Evolutionary conservation across 2,888 invertebrate genomes (phyloP), one percentile per base, ranked within the genome.

Genomic region (Metopia argyrocephala): DNA sequence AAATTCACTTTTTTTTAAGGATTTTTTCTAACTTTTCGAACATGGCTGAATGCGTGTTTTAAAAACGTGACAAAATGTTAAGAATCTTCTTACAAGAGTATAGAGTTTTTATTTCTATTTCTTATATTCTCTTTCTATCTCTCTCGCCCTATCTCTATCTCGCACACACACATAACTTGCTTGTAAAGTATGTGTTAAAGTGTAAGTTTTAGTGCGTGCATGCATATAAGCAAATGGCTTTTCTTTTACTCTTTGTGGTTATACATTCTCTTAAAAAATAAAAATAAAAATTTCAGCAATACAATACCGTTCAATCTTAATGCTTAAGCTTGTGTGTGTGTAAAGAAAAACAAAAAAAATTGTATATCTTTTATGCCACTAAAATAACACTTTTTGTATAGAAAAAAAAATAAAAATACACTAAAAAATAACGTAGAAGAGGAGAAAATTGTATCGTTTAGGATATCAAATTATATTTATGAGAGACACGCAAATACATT

Each of bases 11-110:
- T 48, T 20, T 21, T 66, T 59, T 23, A 69, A 69, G 28, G 31
- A 38, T 50, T 28, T 21, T 2, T 21, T 59, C 9, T 20, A 59
- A 61, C 78, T 59, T 66, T 52, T 71, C 65, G 70, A 45, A 71
- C 48, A 78, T 66, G 59, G 70, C 70, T 78, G 59, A 59, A 28
- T 15, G 69, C 50, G 7, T 20, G 31, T 31, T 31, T 31, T 31
- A n/a, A 65, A 76, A 81, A 78, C 78, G 80, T 81, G 80, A 81
- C 80, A 81, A 81, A 78, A 59, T 61, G 64, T 65, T 59, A 56
- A 61, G 54, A 69, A 74, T 31, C 31, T 31, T 12, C 9, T 31
- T 31, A 12, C 7, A 31, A 31, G n/a, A n/a, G n/a, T n/a, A n/a
- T n/a, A 31, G 9, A 31, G 31, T 31, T 31, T 31, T 12, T 31